These are phyloP conservation scores for Valencia hispanica DNA, from an alignment of 2,797 vertebrate genomes.

Conservation along the genomic window DNA sequence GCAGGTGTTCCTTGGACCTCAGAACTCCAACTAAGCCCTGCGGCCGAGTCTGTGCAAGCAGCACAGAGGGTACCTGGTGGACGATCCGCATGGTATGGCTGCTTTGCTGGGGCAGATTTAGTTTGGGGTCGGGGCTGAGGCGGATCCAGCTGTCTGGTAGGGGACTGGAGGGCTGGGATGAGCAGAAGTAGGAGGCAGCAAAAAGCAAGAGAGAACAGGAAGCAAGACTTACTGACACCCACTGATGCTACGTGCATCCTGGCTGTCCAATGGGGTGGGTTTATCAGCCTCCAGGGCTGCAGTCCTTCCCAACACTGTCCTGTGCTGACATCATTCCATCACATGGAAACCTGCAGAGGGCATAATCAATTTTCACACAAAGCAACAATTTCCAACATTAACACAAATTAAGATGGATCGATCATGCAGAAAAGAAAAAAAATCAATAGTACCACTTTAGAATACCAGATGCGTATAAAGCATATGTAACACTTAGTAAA, in stretches of 20 bases:
- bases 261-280: slow-evolving; percentile 47
- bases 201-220: slow-evolving; percentile 85
- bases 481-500: no score
- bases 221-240: slow-evolving; percentile 85
- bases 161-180: slow-evolving; percentile 79
- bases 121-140: slow-evolving; percentile 73
- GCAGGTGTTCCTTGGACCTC: not conserved
- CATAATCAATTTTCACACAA: not conserved
- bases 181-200: slow-evolving; percentile 86
- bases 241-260: slow-evolving; percentile 85
- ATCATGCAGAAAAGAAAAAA: not conserved
- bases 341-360: slow-evolving; percentile 47
- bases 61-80: not conserved
- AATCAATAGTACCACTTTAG: no score
- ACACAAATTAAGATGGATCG: not conserved
- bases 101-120: slow-evolving; percentile 29
- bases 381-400: not conserved
- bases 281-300: slow-evolving; percentile 80
- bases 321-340: slow-evolving; percentile 71
- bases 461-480: no score
- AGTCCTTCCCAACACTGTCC: slow-evolving; percentile 45
- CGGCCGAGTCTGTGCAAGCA: not conserved
- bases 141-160: slow-evolving; percentile 56
- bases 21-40: slow-evolving; percentile 18
- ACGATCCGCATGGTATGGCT: not conserved